Base-by-base conservation (phyloP, 2,113 vertebrate species). In the Clupea harengus region DNA sequence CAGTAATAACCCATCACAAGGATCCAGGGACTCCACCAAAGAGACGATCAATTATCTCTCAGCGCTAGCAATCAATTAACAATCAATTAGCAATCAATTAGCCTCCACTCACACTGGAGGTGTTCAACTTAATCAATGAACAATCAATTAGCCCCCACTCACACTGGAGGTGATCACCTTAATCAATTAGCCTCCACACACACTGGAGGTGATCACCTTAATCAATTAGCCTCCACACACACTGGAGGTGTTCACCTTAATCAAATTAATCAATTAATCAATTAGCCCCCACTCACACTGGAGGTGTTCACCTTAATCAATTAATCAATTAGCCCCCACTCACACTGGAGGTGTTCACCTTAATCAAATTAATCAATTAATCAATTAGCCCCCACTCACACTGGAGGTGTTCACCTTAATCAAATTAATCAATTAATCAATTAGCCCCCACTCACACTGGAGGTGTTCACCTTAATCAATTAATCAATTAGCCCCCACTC, bases 31-130 rank as follows among this genome's bases (percentile, higher is more conserved):
- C 45, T 44, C 67, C 85, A 87, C 85, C 83, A 85, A 50, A 87
- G 88, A 8, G 84, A 67, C 9, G 85, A 78, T 85, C 91, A 78
- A 90, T 92, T 90, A 91, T 87, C 81, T 85, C 81, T 78, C 89
- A 64, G 75, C 87, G 85, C 87, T 64, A 87, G 83, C 72, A 84
- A 84, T 91, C 87, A 92, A 88, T 90, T 90, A 83, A 46, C 60
- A 84, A 86, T 88, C 87, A 87, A 84, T 85, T 67, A 88, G 84
- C 49, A 45, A 82, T 86, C 85, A 49, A 39, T 39, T 39, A 39
- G 39, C 39, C 39, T 39, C 39, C 39, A 39, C 0, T 25, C 81
- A 54, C 13, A 7, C n/a, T 28, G n/a, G 11, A 72, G 64, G 64
- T 25, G 1, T 28, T 28, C 64, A 72, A 1, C 64, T 72, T 72